Conservation (phyloP, 1,140 invertebrate species). For the Heterodera carotae region DNA sequence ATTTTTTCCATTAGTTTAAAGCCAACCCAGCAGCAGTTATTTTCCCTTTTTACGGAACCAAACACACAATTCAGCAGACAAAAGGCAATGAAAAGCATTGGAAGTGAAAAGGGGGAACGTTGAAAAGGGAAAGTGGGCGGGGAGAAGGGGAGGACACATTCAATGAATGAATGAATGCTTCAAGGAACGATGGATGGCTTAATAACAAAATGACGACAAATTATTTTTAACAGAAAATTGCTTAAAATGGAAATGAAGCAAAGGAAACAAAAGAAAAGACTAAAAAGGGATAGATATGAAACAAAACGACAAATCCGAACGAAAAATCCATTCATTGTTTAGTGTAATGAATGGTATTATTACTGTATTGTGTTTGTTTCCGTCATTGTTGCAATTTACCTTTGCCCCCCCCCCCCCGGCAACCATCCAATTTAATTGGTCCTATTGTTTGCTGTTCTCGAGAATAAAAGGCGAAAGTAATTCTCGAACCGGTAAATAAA, state of each 20-base stretch:
- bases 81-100: too few species aligned
- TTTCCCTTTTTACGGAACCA: not conserved
- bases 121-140: too few species aligned
- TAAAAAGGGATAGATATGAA: not conserved
- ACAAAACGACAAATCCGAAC: too few species aligned
- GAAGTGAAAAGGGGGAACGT: not conserved
- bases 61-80: not conserved
- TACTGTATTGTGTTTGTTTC: not conserved
- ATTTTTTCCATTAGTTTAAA: too few species aligned
- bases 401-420: not conserved
- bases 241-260: slow-evolving; percentile 4
- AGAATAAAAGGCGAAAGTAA: not conserved
- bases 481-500: too few species aligned
- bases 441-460: not conserved
- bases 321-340: too few species aligned
- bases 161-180: too few species aligned
- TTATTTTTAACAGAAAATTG: not conserved
- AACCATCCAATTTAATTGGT: not conserved
- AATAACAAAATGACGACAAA: too few species aligned
- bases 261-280: not conserved
- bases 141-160: too few species aligned
- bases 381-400: not conserved
- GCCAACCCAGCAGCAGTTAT: not conserved
- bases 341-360: too few species aligned
- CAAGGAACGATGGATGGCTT: too few species aligned